Evolutionary conservation across 2,113 vertebrate genomes (phyloP).

Genomic region (Etheostoma cragini): DNA sequence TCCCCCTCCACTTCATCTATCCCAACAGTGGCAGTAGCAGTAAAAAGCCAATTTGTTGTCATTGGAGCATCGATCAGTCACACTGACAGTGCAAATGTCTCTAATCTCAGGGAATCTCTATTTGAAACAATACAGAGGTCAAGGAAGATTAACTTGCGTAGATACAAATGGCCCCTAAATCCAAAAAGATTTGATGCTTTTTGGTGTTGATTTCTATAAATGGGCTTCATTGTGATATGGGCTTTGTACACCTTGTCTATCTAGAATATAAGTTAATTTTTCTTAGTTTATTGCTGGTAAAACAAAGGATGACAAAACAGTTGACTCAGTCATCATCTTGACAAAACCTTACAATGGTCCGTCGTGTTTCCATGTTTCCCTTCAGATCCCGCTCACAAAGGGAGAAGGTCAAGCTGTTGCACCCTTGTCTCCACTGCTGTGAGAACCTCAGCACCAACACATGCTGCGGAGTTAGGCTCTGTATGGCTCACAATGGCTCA

Average conservation of each 20-base stretch:
- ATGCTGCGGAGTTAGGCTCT: conserved; percentile 54
- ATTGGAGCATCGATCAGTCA: conserved; percentile 59
- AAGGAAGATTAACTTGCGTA: conserved; percentile 7
- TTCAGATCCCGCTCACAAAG: conserved; percentile 57
- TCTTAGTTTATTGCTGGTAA: background rate
- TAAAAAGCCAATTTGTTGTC: conserved; percentile 66
- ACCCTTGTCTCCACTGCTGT: conserved; percentile 54
- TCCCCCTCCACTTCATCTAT: conserved; percentile 22
- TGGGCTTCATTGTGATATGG: too few species aligned
- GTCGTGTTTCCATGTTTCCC: conserved; percentile 38
- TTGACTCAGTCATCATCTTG: conserved; percentile 46
- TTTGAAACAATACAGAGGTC: conserved; percentile 46
- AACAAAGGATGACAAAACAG: conserved; percentile 34
- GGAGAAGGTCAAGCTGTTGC: conserved; percentile 60
- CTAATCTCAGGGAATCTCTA: conserved; percentile 41
- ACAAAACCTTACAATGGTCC: conserved; percentile 48
- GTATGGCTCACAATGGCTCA: conserved; percentile 58
- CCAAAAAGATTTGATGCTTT: conserved; percentile 6
- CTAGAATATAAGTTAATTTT: background rate
- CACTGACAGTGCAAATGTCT: conserved; percentile 42
- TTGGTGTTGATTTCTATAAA: background rate
- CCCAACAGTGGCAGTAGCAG: conserved; percentile 35
- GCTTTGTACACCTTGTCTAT: too few species aligned
- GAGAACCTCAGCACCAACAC: conserved; percentile 61
- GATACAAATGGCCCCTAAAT: conserved; percentile 1